These are phyloP conservation scores for Melipona bicolor DNA, from an alignment of 2,888 invertebrate genomes.

Conservation along the genomic window DNA sequence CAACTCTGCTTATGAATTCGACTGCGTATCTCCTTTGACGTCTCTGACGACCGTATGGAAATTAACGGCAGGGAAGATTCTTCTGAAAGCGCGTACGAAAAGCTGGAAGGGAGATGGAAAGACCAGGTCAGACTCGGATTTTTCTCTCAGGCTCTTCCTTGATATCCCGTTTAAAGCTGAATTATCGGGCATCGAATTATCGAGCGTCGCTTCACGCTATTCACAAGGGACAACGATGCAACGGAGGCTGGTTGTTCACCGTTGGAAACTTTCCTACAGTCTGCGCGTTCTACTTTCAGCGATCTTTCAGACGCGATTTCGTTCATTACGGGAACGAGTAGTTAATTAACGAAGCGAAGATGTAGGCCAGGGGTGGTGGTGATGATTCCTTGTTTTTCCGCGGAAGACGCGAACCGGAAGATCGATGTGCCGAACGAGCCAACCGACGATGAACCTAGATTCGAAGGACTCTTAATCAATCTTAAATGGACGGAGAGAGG, in stretches of 20 bases:
- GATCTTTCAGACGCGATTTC: constrained; percentile 32
- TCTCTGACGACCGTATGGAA: background rate
- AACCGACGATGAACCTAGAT: constrained; percentile 42
- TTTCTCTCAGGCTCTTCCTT: background rate
- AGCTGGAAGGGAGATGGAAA: background rate
- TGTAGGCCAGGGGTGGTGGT: background rate
- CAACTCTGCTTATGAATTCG: constrained; percentile 50
- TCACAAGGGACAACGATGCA: constrained; percentile 6
- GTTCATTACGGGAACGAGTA: constrained; percentile 37
- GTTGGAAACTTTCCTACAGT: constrained; percentile 17
- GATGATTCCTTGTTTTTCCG: constrained; percentile 21
- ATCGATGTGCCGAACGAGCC: constrained; percentile 38
- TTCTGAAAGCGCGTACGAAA: too few relatives aligned
- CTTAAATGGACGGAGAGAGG: constrained; percentile 68
- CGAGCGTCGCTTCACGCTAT: constrained; percentile 12
- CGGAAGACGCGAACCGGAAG: constrained; percentile 23
- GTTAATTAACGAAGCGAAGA: constrained; percentile 36
- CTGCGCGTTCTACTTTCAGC: constrained; percentile 12
- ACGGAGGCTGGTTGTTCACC: constrained; percentile 3
- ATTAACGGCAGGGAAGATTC: background rate
- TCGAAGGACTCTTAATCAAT: constrained; percentile 72
- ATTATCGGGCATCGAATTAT: constrained; percentile 14
- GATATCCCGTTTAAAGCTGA: background rate
- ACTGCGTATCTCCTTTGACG: background rate
- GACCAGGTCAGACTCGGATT: background rate